Conservation (phyloP, 2,888 invertebrate genomes). For the Agrilus cyanescens region DNA sequence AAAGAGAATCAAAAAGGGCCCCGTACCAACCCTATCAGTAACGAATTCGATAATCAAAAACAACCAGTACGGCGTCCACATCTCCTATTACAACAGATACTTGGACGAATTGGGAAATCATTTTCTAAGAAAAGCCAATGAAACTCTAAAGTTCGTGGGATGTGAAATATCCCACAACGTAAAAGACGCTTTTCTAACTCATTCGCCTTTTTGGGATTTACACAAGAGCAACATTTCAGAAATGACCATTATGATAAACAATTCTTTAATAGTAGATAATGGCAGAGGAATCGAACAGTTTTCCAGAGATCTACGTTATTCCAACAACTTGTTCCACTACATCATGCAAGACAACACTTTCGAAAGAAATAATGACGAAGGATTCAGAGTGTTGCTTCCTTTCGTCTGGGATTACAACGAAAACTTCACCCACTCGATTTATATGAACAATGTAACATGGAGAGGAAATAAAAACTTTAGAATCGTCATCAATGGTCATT, state of each 20-base stretch:
- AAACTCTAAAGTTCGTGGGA: conserved; percentile 66
- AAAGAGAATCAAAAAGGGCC: conserved; percentile 65
- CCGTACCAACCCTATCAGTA: conserved; percentile 63
- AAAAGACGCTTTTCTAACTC: conserved; percentile 68
- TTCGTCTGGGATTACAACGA: conserved; percentile 94
- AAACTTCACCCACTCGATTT: conserved; percentile 85
- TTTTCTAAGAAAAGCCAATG: conserved; percentile 77
- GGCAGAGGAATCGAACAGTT: conserved; percentile 79
- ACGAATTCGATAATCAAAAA: conserved; percentile 63
- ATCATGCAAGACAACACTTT: conserved; percentile 75
- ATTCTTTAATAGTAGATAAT: conserved; percentile 75
- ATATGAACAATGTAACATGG: conserved; percentile 80
- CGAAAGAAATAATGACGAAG: conserved; percentile 74
- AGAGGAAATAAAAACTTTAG: conserved; percentile 74
- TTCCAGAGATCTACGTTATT: conserved; percentile 85
- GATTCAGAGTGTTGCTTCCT: conserved; percentile 80
- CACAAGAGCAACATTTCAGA: conserved; percentile 79
- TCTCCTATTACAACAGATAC: conserved; percentile 80
- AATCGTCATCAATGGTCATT: conserved; percentile 84
- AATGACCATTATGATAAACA: conserved; percentile 80
- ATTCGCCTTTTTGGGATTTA: conserved; percentile 79
- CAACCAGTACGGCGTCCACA: conserved; percentile 70
- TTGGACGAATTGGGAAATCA: conserved; percentile 76
- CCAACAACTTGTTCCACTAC: conserved; percentile 96
- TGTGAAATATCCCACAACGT: conserved; percentile 72